A percentile compares a stretch with the other conserved stretches of the same genome.
Evolutionary conservation across 2,888 invertebrate genomes (phyloP).

Genomic region (Leptinotarsa rubiginosa): DNA sequence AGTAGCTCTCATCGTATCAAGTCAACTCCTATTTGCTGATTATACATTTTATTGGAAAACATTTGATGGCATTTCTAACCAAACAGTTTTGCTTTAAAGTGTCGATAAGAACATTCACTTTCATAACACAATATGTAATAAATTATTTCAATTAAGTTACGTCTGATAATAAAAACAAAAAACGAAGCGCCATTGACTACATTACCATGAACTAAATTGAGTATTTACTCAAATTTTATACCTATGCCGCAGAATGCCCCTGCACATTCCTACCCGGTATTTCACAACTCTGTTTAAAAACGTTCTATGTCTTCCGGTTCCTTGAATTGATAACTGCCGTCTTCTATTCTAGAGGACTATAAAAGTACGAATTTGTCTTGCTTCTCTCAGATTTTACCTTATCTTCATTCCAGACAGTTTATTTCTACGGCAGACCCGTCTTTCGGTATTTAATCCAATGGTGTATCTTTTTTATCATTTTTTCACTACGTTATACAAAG

Average conservation of each 20-base stretch:
- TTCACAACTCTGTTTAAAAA: slow-evolving; percentile 40
- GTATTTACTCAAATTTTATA: not conserved
- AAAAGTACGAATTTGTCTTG: slow-evolving; percentile 48
- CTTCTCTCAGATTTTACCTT: slow-evolving; percentile 37
- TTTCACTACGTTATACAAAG: not conserved
- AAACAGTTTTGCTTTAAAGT: too few species aligned
- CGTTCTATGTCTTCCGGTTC: slow-evolving; percentile 56
- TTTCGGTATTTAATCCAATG: not conserved
- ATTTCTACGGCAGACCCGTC: too few species aligned
- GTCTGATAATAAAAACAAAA: not conserved
- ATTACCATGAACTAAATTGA: not conserved
- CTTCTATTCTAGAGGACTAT: slow-evolving; percentile 50
- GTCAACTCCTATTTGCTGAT: too few species aligned
- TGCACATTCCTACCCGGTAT: slow-evolving; percentile 55
- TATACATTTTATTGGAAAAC: too few species aligned
- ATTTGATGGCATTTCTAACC: too few species aligned
- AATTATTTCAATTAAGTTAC: not conserved
- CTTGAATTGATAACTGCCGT: slow-evolving; percentile 60
- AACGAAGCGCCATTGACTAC: not conserved
- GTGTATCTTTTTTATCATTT: not conserved
- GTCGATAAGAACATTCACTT: too few species aligned
- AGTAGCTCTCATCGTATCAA: too few species aligned
- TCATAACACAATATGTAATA: not conserved
- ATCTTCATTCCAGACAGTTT: slow-evolving; percentile 46
- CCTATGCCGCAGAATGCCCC: slow-evolving; percentile 27